Evolutionary conservation across 37 sponge, comb jelly and placozoan species (phyloP).

Genomic region (Dysidea cf. avara): DNA sequence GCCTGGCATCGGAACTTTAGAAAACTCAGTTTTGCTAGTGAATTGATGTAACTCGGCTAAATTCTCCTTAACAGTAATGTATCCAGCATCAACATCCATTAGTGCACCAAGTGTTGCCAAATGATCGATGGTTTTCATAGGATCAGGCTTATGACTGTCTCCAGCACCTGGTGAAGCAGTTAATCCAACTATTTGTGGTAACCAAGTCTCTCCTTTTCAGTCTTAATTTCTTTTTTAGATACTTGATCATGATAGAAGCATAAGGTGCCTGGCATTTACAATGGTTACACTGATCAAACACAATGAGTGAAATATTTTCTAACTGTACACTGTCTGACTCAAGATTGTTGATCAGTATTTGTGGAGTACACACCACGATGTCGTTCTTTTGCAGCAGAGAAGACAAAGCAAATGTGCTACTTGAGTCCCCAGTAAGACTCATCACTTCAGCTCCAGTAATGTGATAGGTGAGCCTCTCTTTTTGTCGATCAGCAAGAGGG

Average conservation of each 20-base stretch:
- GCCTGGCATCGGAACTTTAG: too few species aligned
- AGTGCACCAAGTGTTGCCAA: constrained; percentile 20
- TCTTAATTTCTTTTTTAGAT: constrained; percentile 20
- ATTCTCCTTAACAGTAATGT: constrained; percentile 15
- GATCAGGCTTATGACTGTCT: neutral
- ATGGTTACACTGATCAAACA: constrained; percentile 68
- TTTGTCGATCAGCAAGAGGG: constrained; percentile 26
- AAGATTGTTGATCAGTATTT: constrained; percentile 2
- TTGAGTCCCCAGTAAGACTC: neutral
- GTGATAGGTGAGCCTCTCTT: neutral
- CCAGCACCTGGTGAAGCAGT: constrained; percentile 24
- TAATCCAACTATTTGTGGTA: constrained; percentile 25
- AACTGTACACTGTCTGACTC: neutral
- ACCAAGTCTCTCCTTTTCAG: neutral
- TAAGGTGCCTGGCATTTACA: constrained; percentile 46
- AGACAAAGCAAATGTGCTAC: too few species aligned
- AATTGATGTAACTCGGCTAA: too few species aligned
- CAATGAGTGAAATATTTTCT: constrained; percentile 35
- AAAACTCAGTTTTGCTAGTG: too few species aligned
- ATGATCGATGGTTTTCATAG: constrained; percentile 5
- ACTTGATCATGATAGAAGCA: constrained; percentile 13
- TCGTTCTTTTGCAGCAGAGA: too few species aligned
- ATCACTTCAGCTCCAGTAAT: neutral
- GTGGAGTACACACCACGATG: constrained; percentile 13
- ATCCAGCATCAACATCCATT: constrained; percentile 7